Conservation (phyloP, 2,113 vertebrate species). For the Rhodinocichla rosea region DNA sequence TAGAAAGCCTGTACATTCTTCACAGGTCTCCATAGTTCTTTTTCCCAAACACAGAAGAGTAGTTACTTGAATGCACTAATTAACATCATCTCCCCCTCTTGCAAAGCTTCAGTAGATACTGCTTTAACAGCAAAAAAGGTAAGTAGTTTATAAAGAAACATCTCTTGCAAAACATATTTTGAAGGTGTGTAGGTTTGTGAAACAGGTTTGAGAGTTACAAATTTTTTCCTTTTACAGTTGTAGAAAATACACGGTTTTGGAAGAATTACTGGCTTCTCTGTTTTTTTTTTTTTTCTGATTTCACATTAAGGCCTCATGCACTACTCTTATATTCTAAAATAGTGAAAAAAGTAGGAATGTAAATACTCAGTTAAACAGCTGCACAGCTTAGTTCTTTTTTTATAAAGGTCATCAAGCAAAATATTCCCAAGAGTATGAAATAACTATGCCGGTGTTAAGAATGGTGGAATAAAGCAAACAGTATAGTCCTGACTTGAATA, state of each 20-base stretch:
- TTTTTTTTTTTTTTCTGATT: not conserved
- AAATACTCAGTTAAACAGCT: not conserved
- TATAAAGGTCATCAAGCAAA: not conserved
- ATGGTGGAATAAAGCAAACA: not conserved
- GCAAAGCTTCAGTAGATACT: not conserved
- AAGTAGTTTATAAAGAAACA: not conserved
- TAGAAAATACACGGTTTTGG: not conserved
- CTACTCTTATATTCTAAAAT: not conserved
- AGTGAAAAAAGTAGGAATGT: not conserved
- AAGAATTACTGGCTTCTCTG: not conserved
- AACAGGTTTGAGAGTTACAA: not conserved
- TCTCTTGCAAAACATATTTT: not conserved
- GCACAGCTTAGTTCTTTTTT: not conserved
- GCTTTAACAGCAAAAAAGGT: not conserved
- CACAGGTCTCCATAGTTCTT: constrained; percentile 43
- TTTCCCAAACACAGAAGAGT: not conserved
- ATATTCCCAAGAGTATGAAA: not conserved
- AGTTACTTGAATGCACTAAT: not conserved
- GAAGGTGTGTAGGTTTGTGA: not conserved
- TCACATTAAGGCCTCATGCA: not conserved
- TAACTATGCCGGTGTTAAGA: not conserved
- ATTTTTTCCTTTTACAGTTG: not conserved
- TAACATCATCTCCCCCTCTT: not conserved
- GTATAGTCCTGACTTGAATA: not conserved
- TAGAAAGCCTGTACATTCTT: constrained; percentile 46